Percentiles rank a stretch among this genome's conserved stretches.
These are phyloP conservation scores for Spisula solida DNA, from an alignment of 2,888 invertebrate genomes.

Conservation along the genomic window DNA sequence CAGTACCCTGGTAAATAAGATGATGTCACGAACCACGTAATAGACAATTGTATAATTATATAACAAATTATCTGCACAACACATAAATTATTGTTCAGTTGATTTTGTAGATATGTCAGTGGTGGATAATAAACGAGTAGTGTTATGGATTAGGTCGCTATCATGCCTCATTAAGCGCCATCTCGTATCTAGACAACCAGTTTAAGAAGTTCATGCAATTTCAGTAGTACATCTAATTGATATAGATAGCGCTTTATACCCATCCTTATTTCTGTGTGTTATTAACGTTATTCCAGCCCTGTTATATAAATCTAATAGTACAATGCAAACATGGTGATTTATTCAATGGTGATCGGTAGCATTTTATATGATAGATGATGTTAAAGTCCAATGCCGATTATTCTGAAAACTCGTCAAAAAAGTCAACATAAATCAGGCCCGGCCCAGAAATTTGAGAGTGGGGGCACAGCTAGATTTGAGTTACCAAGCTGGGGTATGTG, in stretches of 20 bases:
- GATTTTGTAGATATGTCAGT: no score
- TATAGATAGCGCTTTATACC: not conserved
- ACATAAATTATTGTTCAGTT: no score
- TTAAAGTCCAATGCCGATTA: not conserved
- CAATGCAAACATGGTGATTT: not conserved
- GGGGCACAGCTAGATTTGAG: no score
- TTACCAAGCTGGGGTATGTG: no score
- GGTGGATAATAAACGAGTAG: not conserved
- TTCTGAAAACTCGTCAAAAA: no score
- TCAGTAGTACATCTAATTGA: not conserved
- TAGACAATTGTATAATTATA: no score
- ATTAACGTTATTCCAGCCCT: not conserved
- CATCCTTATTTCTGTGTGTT: no score
- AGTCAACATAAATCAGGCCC: no score
- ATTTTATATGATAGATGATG: not conserved
- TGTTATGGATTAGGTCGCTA: not conserved
- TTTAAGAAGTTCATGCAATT: not conserved
- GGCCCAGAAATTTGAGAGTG: no score
- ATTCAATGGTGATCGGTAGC: not conserved
- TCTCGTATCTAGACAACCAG: not conserved
- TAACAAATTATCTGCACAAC: no score
- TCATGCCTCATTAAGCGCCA: not conserved
- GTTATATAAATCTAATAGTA: not conserved
- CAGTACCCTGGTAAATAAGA: no score
- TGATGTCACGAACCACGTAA: no score